Base-by-base conservation (phyloP, 1,140 invertebrate genomes). In the Drepana arcuata region DNA sequence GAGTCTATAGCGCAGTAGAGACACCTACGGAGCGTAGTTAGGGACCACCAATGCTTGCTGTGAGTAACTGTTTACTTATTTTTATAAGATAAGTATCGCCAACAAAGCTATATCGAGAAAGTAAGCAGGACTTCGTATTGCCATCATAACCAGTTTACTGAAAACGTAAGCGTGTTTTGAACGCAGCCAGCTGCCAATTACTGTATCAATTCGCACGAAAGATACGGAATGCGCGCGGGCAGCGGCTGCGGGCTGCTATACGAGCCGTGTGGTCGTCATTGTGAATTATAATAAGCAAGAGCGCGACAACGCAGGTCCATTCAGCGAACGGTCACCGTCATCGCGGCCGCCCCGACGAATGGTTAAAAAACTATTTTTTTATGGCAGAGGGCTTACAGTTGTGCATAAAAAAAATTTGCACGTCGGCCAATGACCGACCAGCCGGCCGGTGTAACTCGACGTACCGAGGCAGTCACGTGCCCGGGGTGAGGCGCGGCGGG, bases 401-500 rank as follows among this genome's bases (percentile, higher is more conserved):
- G 60, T 49, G 36, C 50, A 59, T 60, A 44, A 41, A 48, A 63
- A 63, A 60, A 66, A 70, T 70, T 64, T 71, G 54, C 60, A 60
- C 56, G 41, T 49, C 65, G 68, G 75, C 72, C 72, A 74, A 74
- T 74, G 69, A 70, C 70, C 68, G 66, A 56, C 47, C 49, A 49
- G 64, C 71, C 65, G 71, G 75, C 66, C 68, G 71, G 75, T 63
- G 53, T 66, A 63, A 60, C 59, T 62, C 43, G 63, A 43, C 55
- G 57, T 42, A 47, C 60, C 33, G 62, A 62, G 53, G 61, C 70
- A 78, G 77, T 81, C 77, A 81, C 77, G 73, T 81, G 77, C 69
- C 64, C 65, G 73, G 73, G 77, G 77, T 77, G 77, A 78, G 77
- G 58, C 64, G 77, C 55, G 71, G 70, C 69, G 73, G 72, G 71